Evolutionary conservation across 1,140 invertebrate genomes (phyloP).

Genomic region (Euschistus heros): DNA sequence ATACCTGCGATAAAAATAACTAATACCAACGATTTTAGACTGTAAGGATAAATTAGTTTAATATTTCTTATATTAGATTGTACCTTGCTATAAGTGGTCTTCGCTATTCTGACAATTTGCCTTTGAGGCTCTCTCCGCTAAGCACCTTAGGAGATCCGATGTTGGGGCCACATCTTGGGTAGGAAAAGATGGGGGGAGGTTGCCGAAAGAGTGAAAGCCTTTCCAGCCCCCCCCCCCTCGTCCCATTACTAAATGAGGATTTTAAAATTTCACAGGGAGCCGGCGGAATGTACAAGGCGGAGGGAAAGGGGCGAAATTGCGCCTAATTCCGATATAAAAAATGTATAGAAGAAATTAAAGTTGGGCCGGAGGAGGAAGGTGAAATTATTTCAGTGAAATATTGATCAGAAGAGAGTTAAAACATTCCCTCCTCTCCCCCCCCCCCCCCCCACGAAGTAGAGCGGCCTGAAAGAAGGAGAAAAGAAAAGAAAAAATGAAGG

Average conservation of each 20-base stretch:
- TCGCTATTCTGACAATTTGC: no score
- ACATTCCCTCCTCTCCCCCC: background rate
- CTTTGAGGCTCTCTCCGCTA: no score
- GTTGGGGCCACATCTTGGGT: no score
- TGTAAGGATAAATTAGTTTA: no score
- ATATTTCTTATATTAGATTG: no score
- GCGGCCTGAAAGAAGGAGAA: background rate
- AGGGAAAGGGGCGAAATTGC: background rate
- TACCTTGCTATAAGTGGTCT: no score
- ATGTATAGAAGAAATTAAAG: conserved; percentile 8
- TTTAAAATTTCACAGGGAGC: conserved; percentile 4
- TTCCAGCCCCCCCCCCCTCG: background rate
- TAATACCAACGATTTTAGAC: no score
- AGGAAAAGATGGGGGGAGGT: background rate
- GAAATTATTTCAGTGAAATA: conserved; percentile 10
- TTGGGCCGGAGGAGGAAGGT: conserved; percentile 1
- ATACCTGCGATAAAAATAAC: no score
- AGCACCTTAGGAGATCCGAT: no score
- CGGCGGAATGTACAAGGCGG: conserved; percentile 7
- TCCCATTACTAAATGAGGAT: conserved; percentile 9
- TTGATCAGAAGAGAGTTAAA: conserved; percentile 8
- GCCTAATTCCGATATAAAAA: conserved; percentile 8
- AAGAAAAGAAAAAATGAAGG: background rate
- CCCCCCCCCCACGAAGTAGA: background rate
- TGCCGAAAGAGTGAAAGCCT: background rate